These are phyloP conservation scores for Tethea ocularis DNA, from an alignment of 2,888 invertebrate species.

Conservation along the genomic window DNA sequence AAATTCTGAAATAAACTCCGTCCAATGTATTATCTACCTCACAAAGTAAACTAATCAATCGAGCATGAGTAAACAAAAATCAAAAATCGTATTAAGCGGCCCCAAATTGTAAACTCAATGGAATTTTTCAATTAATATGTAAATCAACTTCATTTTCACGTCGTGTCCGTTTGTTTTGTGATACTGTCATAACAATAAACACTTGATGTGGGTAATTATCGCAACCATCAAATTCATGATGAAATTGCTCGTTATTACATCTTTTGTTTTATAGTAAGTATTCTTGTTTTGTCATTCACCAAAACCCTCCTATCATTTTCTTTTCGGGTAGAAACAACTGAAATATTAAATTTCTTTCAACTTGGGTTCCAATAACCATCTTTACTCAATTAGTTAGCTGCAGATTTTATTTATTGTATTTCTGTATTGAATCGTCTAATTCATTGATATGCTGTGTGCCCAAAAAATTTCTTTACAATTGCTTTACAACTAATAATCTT, in stretches of 20 bases:
- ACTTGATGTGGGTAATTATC: slow-evolving; percentile 5
- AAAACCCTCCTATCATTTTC: neutral
- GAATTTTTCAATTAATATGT: slow-evolving; percentile 40
- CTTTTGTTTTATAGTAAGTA: neutral
- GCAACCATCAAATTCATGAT: slow-evolving; percentile 6
- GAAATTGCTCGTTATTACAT: slow-evolving; percentile 2
- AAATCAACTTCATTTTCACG: slow-evolving; percentile 25
- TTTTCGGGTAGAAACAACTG: neutral
- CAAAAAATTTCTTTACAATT: too few relatives aligned
- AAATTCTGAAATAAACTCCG: slow-evolving; percentile 23
- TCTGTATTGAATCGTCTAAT: too few relatives aligned
- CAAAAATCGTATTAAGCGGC: slow-evolving; percentile 26
- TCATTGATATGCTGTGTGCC: too few relatives aligned
- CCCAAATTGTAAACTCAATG: slow-evolving; percentile 23
- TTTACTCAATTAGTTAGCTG: neutral
- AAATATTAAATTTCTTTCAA: neutral
- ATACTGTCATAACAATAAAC: slow-evolving; percentile 11
- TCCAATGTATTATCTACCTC: slow-evolving; percentile 23
- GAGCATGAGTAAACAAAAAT: slow-evolving; percentile 31
- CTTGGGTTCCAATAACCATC: neutral
- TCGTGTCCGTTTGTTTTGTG: slow-evolving; percentile 16
- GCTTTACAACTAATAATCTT: too few relatives aligned
- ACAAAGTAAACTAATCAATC: slow-evolving; percentile 39
- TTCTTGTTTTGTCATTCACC: neutral
- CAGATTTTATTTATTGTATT: too few relatives aligned